Base-by-base conservation (phyloP, 1,140 invertebrate species). In the Arion vulgaris region DNA sequence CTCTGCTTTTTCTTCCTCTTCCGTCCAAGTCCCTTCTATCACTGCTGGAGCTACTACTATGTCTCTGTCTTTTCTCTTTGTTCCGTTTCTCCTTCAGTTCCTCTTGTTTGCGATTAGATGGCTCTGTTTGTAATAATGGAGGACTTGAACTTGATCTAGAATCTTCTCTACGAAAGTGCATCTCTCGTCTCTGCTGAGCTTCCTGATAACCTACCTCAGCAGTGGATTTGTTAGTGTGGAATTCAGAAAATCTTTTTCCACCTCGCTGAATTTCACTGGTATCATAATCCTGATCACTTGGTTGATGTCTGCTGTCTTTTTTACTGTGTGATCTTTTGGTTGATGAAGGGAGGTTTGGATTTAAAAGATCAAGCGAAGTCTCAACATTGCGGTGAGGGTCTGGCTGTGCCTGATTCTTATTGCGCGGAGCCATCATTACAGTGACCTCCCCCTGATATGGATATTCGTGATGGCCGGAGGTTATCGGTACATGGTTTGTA, bases 41-140 rank as follows among this genome's bases (percentile, higher is more conserved):
- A 49, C 34, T 81, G 49, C 80, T 74, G 11, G 80, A 73, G n/a
- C 80, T 81, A 34, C 80, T 81, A n/a, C 80, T 81, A 32, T 81
- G 80, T 28, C 80, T 72, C 28, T 73, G 26, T 39, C 51, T 51
- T 17, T 49, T 51, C 0, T 74, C 80, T n/a, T 32, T 53, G 15
- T 17, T n/a, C 51, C 51, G 32, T 13, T 36, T 72, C n/a, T 81
- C 80, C 38, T 41, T 72, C 28, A 71, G 39, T 39, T 81, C 69
- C 34, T 73, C 69, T 51, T 71, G 28, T 45, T 39, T 51, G 41
- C 45, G 13, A 36, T 32, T 36, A 17, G 34, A 19, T n/a, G 23
- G 23, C 7, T 49, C 68, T n/a, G 32, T 32, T 9, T 71, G 62
- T 5, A n/a, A n/a, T 23, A 80, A 36, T 19, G 78, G 78, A 53